Base-by-base conservation (phyloP, 2,888 invertebrate species). In the Ceraclea dissimilis region DNA sequence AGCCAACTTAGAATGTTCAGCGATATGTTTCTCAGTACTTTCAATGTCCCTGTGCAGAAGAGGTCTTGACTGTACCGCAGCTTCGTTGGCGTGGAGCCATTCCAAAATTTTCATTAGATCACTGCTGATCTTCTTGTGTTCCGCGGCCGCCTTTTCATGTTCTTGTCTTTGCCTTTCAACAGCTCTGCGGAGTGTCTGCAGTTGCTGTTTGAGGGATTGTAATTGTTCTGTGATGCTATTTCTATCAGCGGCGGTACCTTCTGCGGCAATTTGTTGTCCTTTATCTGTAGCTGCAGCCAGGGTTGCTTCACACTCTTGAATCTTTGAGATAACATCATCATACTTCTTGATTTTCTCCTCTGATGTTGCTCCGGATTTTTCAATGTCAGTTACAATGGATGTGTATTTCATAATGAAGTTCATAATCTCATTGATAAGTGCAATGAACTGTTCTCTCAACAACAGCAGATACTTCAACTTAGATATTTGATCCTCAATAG, bases 221-320 rank as follows among this genome's bases (percentile, higher is more conserved):
- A 95, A 69, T 64, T 93, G 87, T 67, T 93, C 91, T 1, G 91
- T 92, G 5, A 95, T 86, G 63, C 85, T 85, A 65, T 93, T 93
- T 64, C 90, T 81, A 65, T 94, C 94, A 17, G 88, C 86, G 0
- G 90, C 85, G 2, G 90, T 87, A 44, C 93, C 93, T 72, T 95
- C 94, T 0, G 88, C 86, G 0, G 92, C 92, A 31, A 96, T 94
- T 70, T 93, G 91, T 67, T 92, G 90, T 0, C 94, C 95, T 69
- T 94, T 94, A 67, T 95, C 95, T 13, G 86, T 86, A 1, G 94
- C 93, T 4, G 90, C 85, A 0, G 92, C 89, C 8, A 95, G 72
- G 33, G 88, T 76, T 10, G 93, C 93, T 70, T 94, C 94, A 68
- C 90, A 92, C 65, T 92, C 92, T 73, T 92, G 93, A 52, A 94